Evolutionary conservation across 2,797 vertebrate species (phyloP).

Genomic region (Enteromius trimaculatus): DNA sequence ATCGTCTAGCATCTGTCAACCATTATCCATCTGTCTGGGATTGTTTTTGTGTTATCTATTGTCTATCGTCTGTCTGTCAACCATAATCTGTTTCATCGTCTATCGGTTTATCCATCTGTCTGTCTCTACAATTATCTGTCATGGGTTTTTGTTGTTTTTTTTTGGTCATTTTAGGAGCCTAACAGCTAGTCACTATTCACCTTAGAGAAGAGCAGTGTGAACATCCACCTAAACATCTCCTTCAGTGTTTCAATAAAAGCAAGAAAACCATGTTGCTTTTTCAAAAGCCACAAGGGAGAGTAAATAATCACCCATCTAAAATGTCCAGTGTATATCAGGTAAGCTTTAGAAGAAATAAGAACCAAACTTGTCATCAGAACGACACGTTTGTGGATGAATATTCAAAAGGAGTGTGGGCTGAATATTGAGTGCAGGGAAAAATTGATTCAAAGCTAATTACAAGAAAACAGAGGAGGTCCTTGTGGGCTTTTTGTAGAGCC

Average conservation of each 20-base stretch:
- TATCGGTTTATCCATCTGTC: background rate
- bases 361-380: conserved; percentile 6
- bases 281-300: background rate
- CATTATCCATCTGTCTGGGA: background rate
- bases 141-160: background rate
- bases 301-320: conserved; percentile 1
- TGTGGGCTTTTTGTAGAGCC: conserved; percentile 43
- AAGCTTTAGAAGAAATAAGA: background rate
- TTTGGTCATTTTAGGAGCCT: background rate
- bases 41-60: background rate
- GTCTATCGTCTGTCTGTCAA: background rate
- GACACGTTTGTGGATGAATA: conserved; percentile 37
- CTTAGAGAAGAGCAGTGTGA: background rate
- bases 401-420: conserved; percentile 47
- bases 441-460: conserved; percentile 55
- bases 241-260: background rate
- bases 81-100: too few relatives aligned
- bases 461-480: conserved; percentile 55
- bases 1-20: too few relatives aligned
- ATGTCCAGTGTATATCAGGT: background rate
- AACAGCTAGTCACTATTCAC: background rate
- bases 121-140: background rate
- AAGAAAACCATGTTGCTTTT: background rate
- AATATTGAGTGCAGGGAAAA: conserved; percentile 22
- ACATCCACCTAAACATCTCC: conserved; percentile 8